Percentiles rank a stretch among this genome's conserved stretches.
Evolutionary conservation across 2,113 vertebrate genomes (phyloP).

Genomic region (Pelecanus crispus): DNA sequence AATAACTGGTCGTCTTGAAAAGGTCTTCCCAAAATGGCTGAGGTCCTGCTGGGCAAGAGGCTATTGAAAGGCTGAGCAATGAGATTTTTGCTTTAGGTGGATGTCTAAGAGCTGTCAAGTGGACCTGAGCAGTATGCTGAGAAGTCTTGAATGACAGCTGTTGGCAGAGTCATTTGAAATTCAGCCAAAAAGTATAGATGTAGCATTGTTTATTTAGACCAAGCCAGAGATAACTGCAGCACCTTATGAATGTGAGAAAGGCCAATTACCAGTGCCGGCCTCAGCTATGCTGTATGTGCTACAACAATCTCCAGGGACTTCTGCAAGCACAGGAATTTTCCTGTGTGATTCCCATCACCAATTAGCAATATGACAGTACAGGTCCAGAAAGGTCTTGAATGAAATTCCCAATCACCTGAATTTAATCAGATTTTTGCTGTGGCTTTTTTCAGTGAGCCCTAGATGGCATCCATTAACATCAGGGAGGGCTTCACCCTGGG

Average conservation of each 20-base stretch:
- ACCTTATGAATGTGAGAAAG: background rate
- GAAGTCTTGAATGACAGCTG: background rate
- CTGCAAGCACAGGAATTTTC: background rate
- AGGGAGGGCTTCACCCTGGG: background rate
- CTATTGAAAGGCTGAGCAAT: background rate
- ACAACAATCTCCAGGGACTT: background rate
- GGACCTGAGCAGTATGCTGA: background rate
- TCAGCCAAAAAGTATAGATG: background rate
- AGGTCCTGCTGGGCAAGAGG: background rate
- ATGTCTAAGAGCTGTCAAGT: background rate
- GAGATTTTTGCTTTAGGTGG: background rate
- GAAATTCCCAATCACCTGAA: background rate
- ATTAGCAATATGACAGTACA: background rate
- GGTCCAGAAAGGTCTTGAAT: background rate
- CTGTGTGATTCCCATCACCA: background rate
- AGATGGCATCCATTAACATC: background rate
- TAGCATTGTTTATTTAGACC: background rate
- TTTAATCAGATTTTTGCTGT: background rate
- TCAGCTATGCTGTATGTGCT: accelerated
- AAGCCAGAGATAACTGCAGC: background rate
- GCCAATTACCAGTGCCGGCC: background rate
- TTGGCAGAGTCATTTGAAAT: background rate
- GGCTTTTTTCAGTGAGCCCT: background rate
- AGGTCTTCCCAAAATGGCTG: background rate
- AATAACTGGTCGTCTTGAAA: background rate